Evolutionary conservation across 2,888 invertebrate genomes (phyloP), one percentile per base, ranked within the genome.

Genomic region (Acanthosepion pharaonis): DNA sequence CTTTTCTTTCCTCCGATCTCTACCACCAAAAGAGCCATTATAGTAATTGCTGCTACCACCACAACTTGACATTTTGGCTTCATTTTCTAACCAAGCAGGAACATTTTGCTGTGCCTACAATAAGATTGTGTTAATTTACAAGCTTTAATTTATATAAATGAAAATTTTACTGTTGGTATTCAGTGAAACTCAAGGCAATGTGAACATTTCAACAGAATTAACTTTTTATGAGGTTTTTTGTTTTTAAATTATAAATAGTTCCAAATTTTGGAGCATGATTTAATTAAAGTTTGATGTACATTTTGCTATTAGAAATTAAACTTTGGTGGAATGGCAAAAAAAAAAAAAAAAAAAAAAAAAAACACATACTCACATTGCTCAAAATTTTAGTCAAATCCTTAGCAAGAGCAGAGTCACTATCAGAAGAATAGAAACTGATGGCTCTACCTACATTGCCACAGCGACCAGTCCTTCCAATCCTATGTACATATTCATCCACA

Each of bases 401-500:
- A 0, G 97, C 97, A 0, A 97, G 95, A 97, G 99, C 99, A n/a
- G 95, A 95, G 42, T 96, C 96, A 0, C 97, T 95, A 97, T 99
- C 96, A 64, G 96, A 94, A 18, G 95, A 95, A 95, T 96, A 97
- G 95, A 97, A 97, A 51, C 96, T 96, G 20, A 96, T 96, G 33
- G 96, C 96, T 97, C 96, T 97, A 98, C 98, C 99, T 96, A 99
- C 98, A 98, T 99, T 99, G 95, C 99, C 99, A 98, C 99, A 99
- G 97, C 99, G 98, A 94, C 99, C 99, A 49, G 99, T 99, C 98
- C 99, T 98, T 94, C 99, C 99, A 98, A 99, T 99, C 94, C 98
- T 98, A 98, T 99, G 99, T 95, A 99, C 99, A 97, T 99, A 99
- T 97, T 99, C 99, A 97, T 99, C 99, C 96, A 99, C 99, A 97